These are phyloP conservation scores for Drosophila mercatorum DNA, from an alignment of 2,888 invertebrate species.

Conservation along the genomic window DNA sequence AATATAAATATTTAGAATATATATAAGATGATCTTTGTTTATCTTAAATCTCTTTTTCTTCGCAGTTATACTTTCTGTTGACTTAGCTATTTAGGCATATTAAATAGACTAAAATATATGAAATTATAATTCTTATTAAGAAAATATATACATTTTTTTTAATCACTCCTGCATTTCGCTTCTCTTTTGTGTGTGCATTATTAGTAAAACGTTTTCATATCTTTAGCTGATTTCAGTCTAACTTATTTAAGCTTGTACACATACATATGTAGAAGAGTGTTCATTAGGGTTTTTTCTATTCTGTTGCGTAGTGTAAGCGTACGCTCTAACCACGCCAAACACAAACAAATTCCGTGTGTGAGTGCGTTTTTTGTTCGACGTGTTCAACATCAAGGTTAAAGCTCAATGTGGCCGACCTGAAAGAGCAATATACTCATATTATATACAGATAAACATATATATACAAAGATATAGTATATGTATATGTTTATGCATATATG, in stretches of 20 bases:
- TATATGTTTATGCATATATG: neutral
- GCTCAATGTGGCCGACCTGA: constrained; percentile 25
- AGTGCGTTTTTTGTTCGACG: constrained; percentile 23
- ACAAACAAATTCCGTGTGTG: constrained; percentile 21
- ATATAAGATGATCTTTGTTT: neutral
- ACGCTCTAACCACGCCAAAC: constrained; percentile 24
- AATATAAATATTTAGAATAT: neutral
- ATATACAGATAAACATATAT: neutral
- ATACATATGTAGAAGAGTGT: neutral
- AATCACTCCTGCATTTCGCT: neutral
- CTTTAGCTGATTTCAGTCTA: neutral
- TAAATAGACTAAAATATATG: no score
- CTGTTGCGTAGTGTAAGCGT: constrained; percentile 32
- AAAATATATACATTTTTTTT: neutral
- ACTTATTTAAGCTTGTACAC: no score
- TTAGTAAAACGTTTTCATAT: neutral
- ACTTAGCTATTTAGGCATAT: no score
- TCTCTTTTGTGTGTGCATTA: neutral
- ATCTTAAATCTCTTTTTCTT: neutral
- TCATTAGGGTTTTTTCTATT: neutral
- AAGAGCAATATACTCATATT: constrained; percentile 24
- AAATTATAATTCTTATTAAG: no score
- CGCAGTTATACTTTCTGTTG: neutral
- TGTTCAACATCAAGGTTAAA: constrained; percentile 55
- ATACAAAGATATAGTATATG: neutral